Conservation (phyloP, 2,797 vertebrate species). For the Pogoniulus pusillus region DNA sequence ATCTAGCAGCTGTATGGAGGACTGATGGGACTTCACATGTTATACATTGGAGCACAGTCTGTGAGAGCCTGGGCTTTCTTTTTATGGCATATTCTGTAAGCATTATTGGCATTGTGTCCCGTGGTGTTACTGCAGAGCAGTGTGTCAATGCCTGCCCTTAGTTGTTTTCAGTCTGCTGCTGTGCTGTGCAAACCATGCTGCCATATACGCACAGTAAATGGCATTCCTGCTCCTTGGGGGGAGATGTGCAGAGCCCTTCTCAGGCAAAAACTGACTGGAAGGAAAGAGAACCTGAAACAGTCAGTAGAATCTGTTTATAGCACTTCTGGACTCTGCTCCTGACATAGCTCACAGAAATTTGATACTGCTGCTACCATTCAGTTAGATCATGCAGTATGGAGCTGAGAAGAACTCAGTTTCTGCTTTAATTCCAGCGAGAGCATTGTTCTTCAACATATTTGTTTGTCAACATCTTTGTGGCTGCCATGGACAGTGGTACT, state of each 20-base stretch:
- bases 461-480: too few species aligned
- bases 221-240: conserved; percentile 13
- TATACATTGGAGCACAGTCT: conserved; percentile 32
- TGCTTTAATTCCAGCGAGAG: neutral
- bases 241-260: neutral
- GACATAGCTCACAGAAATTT: neutral
- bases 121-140: conserved; percentile 64
- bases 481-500: too few species aligned
- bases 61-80: conserved; percentile 52
- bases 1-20: neutral
- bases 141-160: conserved; percentile 63
- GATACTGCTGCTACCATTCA: neutral
- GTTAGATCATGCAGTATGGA: neutral
- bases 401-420: neutral
- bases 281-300: neutral
- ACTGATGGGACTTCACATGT: conserved; percentile 7
- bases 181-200: conserved; percentile 41
- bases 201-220: neutral
- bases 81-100: conserved; percentile 58
- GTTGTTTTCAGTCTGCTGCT: conserved; percentile 62
- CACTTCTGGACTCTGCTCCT: neutral
- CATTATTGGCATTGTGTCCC: conserved; percentile 57
- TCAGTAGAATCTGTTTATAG: neutral
- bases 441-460: neutral
- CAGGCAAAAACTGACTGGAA: neutral